Evolutionary conservation across 2,797 vertebrate species (phyloP).

Genomic region (Danio kyathit): DNA sequence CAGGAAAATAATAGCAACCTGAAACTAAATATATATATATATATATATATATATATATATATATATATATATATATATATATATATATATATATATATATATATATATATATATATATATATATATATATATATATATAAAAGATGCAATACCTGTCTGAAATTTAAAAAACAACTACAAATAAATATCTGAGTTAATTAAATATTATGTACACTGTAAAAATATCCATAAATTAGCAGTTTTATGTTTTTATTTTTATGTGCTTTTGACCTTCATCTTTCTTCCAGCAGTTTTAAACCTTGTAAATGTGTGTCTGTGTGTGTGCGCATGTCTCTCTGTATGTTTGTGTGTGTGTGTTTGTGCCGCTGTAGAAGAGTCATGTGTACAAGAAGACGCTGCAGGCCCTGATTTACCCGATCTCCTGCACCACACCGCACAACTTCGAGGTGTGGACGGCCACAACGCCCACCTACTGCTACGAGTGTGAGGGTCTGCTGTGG

Average conservation of each 20-base stretch:
- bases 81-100: not conserved
- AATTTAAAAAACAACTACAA: not conserved
- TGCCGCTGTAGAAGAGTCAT: conserved; percentile 90
- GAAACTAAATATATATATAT: not conserved
- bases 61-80: not conserved
- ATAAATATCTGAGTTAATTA: not conserved
- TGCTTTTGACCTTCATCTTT: no score
- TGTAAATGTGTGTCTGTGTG: not conserved
- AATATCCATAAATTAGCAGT: no score
- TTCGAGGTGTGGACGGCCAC: conserved; percentile 81
- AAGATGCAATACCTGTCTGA: no score
- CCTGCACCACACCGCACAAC: conserved; percentile 97
- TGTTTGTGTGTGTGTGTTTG: not conserved
- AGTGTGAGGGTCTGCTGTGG: conserved; percentile 98
- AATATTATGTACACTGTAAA: not conserved
- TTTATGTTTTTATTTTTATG: no score
- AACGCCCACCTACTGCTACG: conserved; percentile 54
- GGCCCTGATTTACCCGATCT: conserved; percentile 99
- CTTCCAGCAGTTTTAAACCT: not conserved
- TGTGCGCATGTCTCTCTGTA: no score
- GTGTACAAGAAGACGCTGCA: conserved; percentile 99
- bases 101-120: not conserved
- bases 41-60: not conserved
- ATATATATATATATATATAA: not conserved
- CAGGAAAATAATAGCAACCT: not conserved